phyloP scores from a whole-genome alignment of 2,797 vertebrate genomes.

The Esox lucius region DNA sequence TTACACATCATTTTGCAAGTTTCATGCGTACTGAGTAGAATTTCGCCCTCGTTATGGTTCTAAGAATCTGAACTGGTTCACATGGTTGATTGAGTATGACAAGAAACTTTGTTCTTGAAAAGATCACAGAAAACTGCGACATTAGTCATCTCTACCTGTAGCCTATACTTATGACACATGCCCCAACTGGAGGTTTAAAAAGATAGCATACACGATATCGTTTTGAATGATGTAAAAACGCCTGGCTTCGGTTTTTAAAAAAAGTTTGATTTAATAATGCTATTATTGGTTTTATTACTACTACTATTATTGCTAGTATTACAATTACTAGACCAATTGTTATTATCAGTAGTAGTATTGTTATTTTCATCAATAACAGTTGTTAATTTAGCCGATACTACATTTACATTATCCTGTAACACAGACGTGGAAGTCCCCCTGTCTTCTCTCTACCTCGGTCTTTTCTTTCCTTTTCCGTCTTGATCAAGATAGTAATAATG shows the following conservation, averaged over 20 bases:
- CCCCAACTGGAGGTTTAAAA: conserved; percentile 11
- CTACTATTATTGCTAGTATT: neutral
- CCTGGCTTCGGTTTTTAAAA: neutral
- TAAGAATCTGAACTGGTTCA: conserved; percentile 66
- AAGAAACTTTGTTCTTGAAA: conserved; percentile 67
- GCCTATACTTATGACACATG: neutral
- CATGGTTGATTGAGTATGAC: conserved; percentile 38
- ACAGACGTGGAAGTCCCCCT: neutral
- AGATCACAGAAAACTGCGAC: conserved; percentile 51
- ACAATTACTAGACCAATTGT: neutral
- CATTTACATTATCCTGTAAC: neutral
- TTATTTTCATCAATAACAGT: neutral
- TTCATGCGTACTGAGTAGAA: conserved; percentile 44
- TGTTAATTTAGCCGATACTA: neutral
- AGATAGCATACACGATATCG: neutral
- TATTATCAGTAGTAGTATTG: neutral
- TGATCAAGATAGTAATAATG: conserved; percentile 27
- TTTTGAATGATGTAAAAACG: neutral
- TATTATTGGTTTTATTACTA: neutral
- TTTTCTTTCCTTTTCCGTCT: conserved; percentile 1
- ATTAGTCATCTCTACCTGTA: conserved; percentile 26
- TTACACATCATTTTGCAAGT: conserved; percentile 48
- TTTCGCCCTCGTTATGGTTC: conserved; percentile 65
- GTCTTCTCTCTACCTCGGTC: neutral
- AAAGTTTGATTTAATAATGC: neutral